Evolutionary conservation across 2,888 invertebrate genomes (phyloP).

Genomic region (Polymixis lichenea): DNA sequence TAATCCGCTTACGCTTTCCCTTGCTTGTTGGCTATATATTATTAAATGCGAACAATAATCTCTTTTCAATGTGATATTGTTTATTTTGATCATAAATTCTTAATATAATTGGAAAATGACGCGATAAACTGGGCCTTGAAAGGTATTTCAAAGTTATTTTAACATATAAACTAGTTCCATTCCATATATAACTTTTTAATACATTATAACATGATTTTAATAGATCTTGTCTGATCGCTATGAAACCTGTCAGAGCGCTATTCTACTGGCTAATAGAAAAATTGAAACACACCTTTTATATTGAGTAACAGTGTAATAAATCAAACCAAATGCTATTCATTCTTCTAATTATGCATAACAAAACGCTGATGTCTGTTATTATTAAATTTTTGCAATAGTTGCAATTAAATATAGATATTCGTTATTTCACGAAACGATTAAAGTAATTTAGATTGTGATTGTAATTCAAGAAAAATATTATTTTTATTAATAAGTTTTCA

Average conservation of each 20-base stretch:
- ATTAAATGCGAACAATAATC: constrained; percentile 30
- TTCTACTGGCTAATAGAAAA: constrained; percentile 26
- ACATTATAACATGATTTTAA: constrained; percentile 23
- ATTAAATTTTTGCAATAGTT: constrained; percentile 13
- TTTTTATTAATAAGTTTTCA: background rate
- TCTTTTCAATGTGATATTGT: constrained; percentile 21
- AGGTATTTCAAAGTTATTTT: constrained; percentile 23
- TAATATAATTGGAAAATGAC: background rate
- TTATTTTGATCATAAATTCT: constrained; percentile 9
- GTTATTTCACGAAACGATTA: constrained; percentile 1
- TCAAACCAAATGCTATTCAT: constrained; percentile 19
- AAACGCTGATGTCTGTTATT: constrained; percentile 24
- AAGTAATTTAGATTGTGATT: background rate
- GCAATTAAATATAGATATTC: background rate
- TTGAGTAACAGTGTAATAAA: constrained; percentile 26
- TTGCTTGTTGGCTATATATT: constrained; percentile 8
- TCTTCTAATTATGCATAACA: constrained; percentile 20
- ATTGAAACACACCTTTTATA: constrained; percentile 1
- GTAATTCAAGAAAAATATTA: background rate
- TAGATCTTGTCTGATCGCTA: constrained; percentile 31
- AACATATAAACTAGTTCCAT: constrained; percentile 12
- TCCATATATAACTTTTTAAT: constrained; percentile 33
- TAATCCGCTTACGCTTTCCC: constrained; percentile 47
- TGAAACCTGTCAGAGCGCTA: constrained; percentile 40
- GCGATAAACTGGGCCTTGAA: constrained; percentile 6